A percentile compares a stretch with the other conserved stretches of the same genome.
phyloP scores from a whole-genome alignment of 2,888 invertebrate species.

The Isotomurus palustris region DNA sequence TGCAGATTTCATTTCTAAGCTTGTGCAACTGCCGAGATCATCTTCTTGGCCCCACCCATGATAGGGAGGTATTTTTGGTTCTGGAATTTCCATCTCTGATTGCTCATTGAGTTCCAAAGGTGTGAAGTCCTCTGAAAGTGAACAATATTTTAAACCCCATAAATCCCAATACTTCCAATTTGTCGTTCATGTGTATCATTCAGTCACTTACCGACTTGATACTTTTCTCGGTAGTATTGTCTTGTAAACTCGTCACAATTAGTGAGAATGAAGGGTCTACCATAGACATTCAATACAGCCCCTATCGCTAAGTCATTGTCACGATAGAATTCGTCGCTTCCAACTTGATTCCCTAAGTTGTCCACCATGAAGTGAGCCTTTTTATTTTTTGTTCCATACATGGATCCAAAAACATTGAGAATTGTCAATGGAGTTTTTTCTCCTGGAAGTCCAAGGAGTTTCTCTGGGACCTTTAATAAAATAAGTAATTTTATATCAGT shows the following conservation, averaged over 20 bases:
- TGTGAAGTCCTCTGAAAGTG: slow-evolving; percentile 59
- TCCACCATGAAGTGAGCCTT: slow-evolving; percentile 55
- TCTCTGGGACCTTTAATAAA: slow-evolving; percentile 20
- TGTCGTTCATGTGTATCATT: not conserved
- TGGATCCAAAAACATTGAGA: slow-evolving; percentile 61
- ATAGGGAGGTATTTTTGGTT: slow-evolving; percentile 68
- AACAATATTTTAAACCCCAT: not conserved
- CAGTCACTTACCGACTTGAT: slow-evolving; percentile 56
- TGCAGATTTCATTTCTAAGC: slow-evolving; percentile 67
- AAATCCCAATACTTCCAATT: not conserved
- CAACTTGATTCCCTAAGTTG: slow-evolving; percentile 50
- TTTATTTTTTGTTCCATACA: slow-evolving; percentile 53
- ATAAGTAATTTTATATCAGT: no score
- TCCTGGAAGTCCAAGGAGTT: slow-evolving; percentile 42
- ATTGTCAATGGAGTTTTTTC: slow-evolving; percentile 52
- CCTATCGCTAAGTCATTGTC: slow-evolving; percentile 71
- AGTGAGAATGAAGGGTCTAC: slow-evolving; percentile 71
- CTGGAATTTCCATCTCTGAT: slow-evolving; percentile 49
- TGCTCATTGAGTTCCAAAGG: slow-evolving; percentile 52
- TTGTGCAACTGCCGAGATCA: slow-evolving; percentile 78
- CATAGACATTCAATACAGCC: slow-evolving; percentile 72
- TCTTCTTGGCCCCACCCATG: slow-evolving; percentile 79
- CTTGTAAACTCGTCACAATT: slow-evolving; percentile 82
- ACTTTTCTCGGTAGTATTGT: slow-evolving; percentile 72
- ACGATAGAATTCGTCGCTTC: slow-evolving; percentile 45